Evolutionary conservation across 2,888 invertebrate species (phyloP).

Genomic region (Epinotia brunnichana): DNA sequence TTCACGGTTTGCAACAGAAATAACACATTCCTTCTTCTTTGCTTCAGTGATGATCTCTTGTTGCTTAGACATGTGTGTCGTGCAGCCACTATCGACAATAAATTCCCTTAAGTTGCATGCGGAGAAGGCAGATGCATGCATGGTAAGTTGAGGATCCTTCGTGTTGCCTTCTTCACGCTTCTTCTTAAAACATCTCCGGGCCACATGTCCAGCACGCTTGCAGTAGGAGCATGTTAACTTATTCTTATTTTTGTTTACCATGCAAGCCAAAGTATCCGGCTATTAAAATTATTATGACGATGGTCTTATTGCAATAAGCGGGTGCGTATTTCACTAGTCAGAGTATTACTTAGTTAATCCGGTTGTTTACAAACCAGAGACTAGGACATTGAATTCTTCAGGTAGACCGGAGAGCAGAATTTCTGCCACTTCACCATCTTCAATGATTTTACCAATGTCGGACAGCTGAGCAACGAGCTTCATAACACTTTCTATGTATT

Average conservation of each 20-base stretch:
- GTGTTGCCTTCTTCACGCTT: background rate
- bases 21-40: background rate
- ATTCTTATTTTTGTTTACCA: too few species aligned
- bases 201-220: conserved; percentile 2
- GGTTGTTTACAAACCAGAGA: background rate
- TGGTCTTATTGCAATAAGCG: background rate
- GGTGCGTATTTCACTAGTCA: background rate
- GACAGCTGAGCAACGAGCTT: conserved; percentile 5
- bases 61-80: background rate
- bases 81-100: conserved; percentile 4
- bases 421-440: conserved; percentile 1
- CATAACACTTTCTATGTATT: conserved; percentile 1
- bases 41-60: background rate
- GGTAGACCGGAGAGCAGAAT: conserved; percentile 12
- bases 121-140: conserved; percentile 2
- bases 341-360: background rate
- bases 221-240: background rate
- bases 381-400: background rate
- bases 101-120: background rate
- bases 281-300: background rate
- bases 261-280: too few species aligned
- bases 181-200: conserved; percentile 14
- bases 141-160: background rate
- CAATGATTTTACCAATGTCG: background rate
- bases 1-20: background rate